Conservation (phyloP, 2,888 invertebrate species). For the Lasioglossum marginatum region DNA sequence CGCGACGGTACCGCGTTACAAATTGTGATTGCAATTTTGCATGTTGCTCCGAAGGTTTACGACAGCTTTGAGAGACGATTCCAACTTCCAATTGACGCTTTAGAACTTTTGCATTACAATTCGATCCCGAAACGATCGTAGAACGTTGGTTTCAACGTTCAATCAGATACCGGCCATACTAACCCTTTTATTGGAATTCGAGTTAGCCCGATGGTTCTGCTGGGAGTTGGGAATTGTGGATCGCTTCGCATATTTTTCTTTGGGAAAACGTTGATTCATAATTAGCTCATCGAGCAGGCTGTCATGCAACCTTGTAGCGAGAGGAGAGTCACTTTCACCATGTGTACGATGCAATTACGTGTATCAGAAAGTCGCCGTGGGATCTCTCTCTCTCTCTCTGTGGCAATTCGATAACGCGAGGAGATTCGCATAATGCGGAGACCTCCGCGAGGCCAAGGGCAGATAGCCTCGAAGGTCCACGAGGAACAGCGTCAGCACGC, state of each 20-base stretch:
- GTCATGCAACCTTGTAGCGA: background rate
- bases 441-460: slow-evolving; percentile 42
- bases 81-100: background rate
- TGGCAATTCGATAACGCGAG: slow-evolving; percentile 21
- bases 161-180: background rate
- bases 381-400: no score
- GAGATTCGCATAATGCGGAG: slow-evolving; percentile 34
- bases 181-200: background rate
- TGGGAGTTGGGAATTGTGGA: background rate
- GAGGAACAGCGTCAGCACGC: background rate
- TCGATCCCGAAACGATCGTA: background rate
- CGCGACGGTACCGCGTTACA: background rate
- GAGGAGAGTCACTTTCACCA: slow-evolving; percentile 19
- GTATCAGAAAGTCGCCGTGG: background rate
- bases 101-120: background rate
- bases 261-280: background rate
- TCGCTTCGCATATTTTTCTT: background rate
- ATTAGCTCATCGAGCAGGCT: slow-evolving; percentile 7
- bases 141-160: background rate
- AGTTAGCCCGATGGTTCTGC: background rate
- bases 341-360: slow-evolving; percentile 19
- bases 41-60: background rate
- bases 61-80: no score
- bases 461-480: slow-evolving; percentile 30
- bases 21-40: slow-evolving; percentile 1